Base-by-base conservation (phyloP, 2,113 vertebrate genomes). In the Mus pahari region DNA sequence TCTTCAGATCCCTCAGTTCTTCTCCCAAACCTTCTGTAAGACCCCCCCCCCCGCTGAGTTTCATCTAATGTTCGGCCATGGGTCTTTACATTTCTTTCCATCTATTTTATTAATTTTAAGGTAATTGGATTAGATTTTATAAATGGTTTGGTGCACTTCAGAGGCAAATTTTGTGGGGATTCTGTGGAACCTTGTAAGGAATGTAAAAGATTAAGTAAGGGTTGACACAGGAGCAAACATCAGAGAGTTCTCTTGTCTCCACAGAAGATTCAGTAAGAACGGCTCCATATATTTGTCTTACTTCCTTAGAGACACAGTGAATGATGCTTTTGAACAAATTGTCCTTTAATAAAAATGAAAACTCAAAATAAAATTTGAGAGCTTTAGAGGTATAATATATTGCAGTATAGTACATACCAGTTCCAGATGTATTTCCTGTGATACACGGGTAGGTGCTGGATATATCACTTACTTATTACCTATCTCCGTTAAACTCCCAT, bases 81-180 rank as follows among this genome's bases (percentile, higher is more conserved):
- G 66, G 66, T 68, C 66, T 68, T 14, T 36, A 13, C 31, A 68
- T 68, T 14, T 68, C 66, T 68, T 68, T 68, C 13, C 13, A 36
- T 68, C 55, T 95, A 81, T 71, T 90, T 92, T 88, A 39, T 55
- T 95, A 68, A 55, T 31, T n/a, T 74, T 84, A 79, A 68, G n/a
- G 79, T 39, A 79, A 62, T 3, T 36, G 42, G 13, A 11, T 50
- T 92, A 45, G 14, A 87, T 1, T 71, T 79, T 24, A 48, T 86
- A 50, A 90, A 14, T 88, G 12, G 86, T 26, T 45, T 64, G 28
- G n/a, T 10, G 12, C 11, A 50, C 9, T 64, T 17, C 20, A 66
- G 42, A 86, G 22, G 4, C 58, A 58, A 6, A 19, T 58, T 58
- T 20, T 28, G 45, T 73, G 20, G 36, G 64, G 3, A 0, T 19